Conservation (phyloP, 2,888 invertebrate genomes). For the Achlya flavicornis region DNA sequence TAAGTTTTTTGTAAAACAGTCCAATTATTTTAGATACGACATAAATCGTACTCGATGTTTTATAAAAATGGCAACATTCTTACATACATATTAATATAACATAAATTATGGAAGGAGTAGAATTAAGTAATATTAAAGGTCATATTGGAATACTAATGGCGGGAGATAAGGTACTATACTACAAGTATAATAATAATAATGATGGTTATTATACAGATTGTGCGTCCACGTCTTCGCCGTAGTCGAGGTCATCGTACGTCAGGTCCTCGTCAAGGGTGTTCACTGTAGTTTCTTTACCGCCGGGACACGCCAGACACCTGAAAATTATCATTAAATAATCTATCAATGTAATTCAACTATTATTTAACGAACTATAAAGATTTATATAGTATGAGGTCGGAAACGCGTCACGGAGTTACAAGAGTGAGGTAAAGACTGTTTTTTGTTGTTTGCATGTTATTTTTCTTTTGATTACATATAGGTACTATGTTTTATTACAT, state of each 20-base stretch:
- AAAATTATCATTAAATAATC: conserved; percentile 28
- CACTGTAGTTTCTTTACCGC: conserved; percentile 79
- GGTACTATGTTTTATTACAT: too few relatives aligned
- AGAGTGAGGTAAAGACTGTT: too few relatives aligned
- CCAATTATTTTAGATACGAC: too few relatives aligned
- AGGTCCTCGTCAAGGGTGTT: conserved; percentile 82
- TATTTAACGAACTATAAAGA: neutral
- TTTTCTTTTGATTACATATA: too few relatives aligned
- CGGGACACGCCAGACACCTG: conserved; percentile 86
- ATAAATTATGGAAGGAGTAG: conserved; percentile 7
- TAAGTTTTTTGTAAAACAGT: too few relatives aligned
- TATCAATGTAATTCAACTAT: neutral
- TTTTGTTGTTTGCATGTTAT: too few relatives aligned
- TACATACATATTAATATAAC: neutral
- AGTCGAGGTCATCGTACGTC: conserved; percentile 85
- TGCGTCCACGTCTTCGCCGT: conserved; percentile 84
- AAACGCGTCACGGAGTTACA: too few relatives aligned
- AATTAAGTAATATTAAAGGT: neutral
- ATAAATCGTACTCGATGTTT: too few relatives aligned
- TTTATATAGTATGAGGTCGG: too few relatives aligned
- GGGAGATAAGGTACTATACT: neutral
- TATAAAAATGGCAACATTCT: neutral
- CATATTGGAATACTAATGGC: conserved; percentile 1
- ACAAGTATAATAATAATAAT: conserved; percentile 7
- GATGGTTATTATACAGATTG: conserved; percentile 56